Evolutionary conservation across 2,113 vertebrate species (phyloP), one percentile per base, ranked within the genome.

Genomic region (Poeciliopsis prolifica): DNA sequence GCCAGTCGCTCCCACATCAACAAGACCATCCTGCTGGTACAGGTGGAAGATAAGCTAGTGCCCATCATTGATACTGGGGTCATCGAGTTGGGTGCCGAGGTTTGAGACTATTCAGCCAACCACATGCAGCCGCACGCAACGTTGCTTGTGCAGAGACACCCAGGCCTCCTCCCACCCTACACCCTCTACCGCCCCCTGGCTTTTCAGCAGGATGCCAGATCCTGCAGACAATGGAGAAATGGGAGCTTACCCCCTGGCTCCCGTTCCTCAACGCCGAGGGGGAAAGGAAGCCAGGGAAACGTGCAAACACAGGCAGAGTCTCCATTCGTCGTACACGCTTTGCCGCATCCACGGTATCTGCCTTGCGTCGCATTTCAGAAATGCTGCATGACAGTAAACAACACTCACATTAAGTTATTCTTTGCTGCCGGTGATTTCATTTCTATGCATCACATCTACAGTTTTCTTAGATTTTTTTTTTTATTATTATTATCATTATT

Each of bases 21-120:
- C 94, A 99, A 97, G 94, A 96, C 97, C 94, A 98, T 99, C 94
- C 96, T 99, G 93, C 97, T 99, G 93, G 96, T 99, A 91, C 97
- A 99, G 95, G 98, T 99, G 87, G 98, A 99, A 82, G 98, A 99
- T 86, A 99, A 98, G 95, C 96, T 98, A 4, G 96, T 99, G 94
- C 97, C 97, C 94, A 92, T 99, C 85, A 92, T 98, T 87, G 97
- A 99, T 95, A 96, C 96, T 58, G 98, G 98, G 91, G 95, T 99
- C 89, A 96, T 98, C 79, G 98, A 99, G 94, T 94, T 99, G 90
- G 98, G 98, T 68, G 97, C 98, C 72, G 98, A 99, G 96, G 98
- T 99, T 78, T 99, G 95, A 99, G 85, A 88, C 58, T 58, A n/a
- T 58, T 10, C n/a, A 68, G 14, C 72, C 79, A 68, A 65, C 44